phyloP scores from a whole-genome alignment of 2,888 invertebrate genomes.

The Ophioninae sp. region DNA sequence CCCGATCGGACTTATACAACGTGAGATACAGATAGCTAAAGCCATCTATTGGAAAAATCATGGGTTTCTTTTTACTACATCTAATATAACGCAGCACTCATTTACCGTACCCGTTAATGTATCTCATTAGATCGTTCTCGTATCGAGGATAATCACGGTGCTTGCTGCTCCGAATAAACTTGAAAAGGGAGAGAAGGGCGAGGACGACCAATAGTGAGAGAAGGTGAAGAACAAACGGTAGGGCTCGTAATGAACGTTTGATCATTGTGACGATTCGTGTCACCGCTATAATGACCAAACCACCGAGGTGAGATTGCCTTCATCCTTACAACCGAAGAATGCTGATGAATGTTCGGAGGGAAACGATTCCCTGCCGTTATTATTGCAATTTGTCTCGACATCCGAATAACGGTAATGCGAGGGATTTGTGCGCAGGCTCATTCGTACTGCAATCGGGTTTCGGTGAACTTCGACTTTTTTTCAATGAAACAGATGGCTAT shows the following conservation, averaged over 20 bases:
- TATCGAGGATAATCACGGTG: conserved; percentile 30
- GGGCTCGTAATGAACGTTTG: conserved; percentile 20
- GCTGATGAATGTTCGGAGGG: background rate
- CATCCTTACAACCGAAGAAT: background rate
- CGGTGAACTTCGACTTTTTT: background rate
- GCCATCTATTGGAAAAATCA: too few species aligned
- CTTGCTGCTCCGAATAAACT: background rate
- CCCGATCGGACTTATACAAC: too few species aligned
- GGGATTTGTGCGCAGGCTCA: background rate
- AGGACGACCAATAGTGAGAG: background rate
- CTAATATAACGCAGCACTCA: conserved; percentile 24
- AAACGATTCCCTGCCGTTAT: background rate
- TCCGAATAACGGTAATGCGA: background rate
- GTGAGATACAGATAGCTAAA: too few species aligned
- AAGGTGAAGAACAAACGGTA: background rate
- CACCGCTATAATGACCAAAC: conserved; percentile 1
- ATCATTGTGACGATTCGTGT: conserved; percentile 13
- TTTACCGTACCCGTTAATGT: conserved; percentile 4
- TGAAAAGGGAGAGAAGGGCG: background rate
- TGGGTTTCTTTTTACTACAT: too few species aligned
- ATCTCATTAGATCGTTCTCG: conserved; percentile 16
- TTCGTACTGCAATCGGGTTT: background rate
- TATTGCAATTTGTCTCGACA: background rate
- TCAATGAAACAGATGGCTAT: background rate
- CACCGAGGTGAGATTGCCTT: conserved; percentile 8